A percentile compares a stretch with the other conserved stretches of the same genome.
Conservation (phyloP, 2,797 vertebrate genomes). For the Pogoniulus pusillus region DNA sequence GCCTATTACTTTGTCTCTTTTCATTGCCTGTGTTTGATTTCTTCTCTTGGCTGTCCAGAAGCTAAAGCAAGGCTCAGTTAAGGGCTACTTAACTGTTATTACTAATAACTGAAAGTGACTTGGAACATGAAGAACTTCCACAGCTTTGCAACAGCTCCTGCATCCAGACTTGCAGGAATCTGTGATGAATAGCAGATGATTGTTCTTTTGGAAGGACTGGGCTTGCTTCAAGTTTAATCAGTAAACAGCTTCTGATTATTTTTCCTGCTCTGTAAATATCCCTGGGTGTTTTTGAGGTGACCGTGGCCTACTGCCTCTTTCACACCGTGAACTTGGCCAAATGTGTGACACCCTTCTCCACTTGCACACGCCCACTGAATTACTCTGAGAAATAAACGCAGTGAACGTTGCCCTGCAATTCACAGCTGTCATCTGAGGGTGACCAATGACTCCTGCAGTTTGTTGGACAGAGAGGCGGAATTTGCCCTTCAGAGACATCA, state of each 20-base stretch:
- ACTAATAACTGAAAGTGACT: conserved; percentile 27
- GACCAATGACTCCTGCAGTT: conserved; percentile 46
- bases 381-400: conserved; percentile 41
- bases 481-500: conserved; percentile 52
- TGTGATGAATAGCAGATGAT: conserved; percentile 71
- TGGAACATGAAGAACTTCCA: conserved; percentile 26
- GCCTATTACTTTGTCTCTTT: not conserved
- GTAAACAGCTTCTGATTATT: conserved; percentile 62
- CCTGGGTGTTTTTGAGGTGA: conserved; percentile 36
- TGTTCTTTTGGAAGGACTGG: conserved; percentile 64
- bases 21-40: not conserved
- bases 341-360: not conserved
- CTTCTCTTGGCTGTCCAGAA: not conserved
- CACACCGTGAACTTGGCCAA: conserved; percentile 8
- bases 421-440: conserved; percentile 47
- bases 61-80: not conserved
- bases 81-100: not conserved
- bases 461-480: conserved; percentile 5
- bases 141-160: conserved; percentile 15
- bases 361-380: conserved; percentile 31
- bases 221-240: conserved; percentile 69
- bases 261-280: conserved; percentile 56
- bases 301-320: conserved; percentile 54
- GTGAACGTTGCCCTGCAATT: conserved; percentile 50
- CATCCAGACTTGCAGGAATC: conserved; percentile 50